Evolutionary conservation across 2,797 vertebrate species (phyloP).

Genomic region (Syncerus caffer): DNA sequence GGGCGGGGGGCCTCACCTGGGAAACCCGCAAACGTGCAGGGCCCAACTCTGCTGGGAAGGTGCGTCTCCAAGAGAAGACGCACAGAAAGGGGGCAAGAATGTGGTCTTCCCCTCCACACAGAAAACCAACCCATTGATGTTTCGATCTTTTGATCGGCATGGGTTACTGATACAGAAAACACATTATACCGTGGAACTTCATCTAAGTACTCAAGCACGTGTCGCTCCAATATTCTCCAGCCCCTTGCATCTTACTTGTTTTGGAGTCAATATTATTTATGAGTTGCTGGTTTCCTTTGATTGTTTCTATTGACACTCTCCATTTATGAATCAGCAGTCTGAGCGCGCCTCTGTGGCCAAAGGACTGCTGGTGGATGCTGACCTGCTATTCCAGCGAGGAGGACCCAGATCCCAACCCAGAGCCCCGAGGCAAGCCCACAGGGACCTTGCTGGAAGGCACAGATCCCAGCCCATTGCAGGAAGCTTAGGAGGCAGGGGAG

Average conservation of each 20-base stretch:
- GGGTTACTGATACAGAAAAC: conserved; percentile 61
- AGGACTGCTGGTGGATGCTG: conserved; percentile 12
- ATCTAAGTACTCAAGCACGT: conserved; percentile 36
- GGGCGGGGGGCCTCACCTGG: background rate
- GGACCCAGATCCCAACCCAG: background rate
- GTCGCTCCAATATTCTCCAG: conserved; percentile 58
- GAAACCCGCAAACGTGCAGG: fast-evolving
- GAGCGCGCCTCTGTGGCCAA: conserved; percentile 46
- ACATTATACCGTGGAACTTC: background rate
- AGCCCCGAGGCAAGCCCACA: background rate
- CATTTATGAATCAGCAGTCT: conserved; percentile 60
- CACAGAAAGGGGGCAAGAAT: background rate
- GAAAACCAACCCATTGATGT: background rate
- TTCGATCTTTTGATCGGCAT: conserved; percentile 46
- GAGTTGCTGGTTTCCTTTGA: conserved; percentile 75
- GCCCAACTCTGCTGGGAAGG: background rate
- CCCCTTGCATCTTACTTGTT: conserved; percentile 64
- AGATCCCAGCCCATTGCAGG: background rate
- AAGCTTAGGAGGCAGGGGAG: fast-evolving
- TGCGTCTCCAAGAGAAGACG: fast-evolving
- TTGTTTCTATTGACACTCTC: conserved; percentile 76
- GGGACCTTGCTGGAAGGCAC: background rate
- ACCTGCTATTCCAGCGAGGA: background rate
- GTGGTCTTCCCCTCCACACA: background rate
- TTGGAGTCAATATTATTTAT: conserved; percentile 71